Evolutionary conservation across 92 coral and sea anemone species (phyloP).

Genomic region (Bergia sp.): DNA sequence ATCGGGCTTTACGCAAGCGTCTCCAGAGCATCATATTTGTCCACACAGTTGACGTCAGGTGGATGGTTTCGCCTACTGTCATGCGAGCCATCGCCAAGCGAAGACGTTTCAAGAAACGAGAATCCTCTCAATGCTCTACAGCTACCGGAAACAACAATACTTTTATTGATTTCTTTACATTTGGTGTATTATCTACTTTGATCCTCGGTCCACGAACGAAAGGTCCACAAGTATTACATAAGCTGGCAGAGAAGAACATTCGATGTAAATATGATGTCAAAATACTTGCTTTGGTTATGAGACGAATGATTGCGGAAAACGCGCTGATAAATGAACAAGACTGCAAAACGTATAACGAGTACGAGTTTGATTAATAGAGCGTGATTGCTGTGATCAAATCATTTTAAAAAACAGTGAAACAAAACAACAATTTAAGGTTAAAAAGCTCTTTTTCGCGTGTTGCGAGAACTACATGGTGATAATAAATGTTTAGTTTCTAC

Average conservation of each 20-base stretch:
- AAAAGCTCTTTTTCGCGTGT: neutral
- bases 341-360: neutral
- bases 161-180: conserved; percentile 21
- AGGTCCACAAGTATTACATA: no score
- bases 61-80: neutral
- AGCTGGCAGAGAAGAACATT: neutral
- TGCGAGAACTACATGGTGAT: neutral
- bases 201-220: conserved; percentile 6
- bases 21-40: neutral
- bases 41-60: conserved; percentile 22
- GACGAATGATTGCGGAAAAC: conserved; percentile 9
- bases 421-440: neutral
- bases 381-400: neutral
- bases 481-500: no score
- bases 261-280: conserved; percentile 2
- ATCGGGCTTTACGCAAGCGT: conserved; percentile 13
- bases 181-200: conserved; percentile 17
- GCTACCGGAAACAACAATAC: neutral
- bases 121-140: neutral
- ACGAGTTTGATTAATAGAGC: neutral
- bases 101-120: neutral
- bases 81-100: neutral
- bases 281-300: conserved; percentile 9
- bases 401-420: neutral
- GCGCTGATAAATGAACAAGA: neutral